Evolutionary conservation across 1,140 invertebrate genomes (phyloP).

Genomic region (Drosophila bocqueti): DNA sequence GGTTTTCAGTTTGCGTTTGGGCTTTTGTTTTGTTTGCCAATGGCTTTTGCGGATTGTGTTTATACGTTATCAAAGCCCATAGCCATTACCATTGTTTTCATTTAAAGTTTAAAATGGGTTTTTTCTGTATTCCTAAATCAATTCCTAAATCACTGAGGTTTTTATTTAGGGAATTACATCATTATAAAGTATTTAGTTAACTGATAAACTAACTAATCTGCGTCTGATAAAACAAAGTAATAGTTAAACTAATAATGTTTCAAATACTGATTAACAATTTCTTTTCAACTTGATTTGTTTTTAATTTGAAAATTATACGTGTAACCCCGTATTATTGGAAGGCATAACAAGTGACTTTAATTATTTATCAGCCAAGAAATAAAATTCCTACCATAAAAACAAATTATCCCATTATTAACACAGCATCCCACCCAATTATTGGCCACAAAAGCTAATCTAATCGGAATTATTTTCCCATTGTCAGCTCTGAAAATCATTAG

Average conservation of each 20-base stretch:
- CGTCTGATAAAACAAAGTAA: neutral
- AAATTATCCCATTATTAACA: constrained; percentile 1
- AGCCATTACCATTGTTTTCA: constrained; percentile 15
- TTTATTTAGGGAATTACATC: neutral
- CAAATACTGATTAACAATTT: neutral
- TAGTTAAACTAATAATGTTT: neutral
- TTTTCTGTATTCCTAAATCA: neutral
- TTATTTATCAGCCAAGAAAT: constrained; percentile 3
- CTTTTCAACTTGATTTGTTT: neutral
- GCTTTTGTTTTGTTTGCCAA: constrained; percentile 29
- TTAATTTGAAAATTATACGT: neutral
- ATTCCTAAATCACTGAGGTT: neutral
- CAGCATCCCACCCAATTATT: constrained; percentile 17
- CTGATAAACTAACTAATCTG: neutral
- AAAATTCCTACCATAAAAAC: constrained; percentile 1
- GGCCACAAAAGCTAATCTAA: constrained; percentile 5
- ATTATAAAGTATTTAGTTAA: too few species aligned
- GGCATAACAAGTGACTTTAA: neutral
- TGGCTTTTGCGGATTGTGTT: constrained; percentile 29
- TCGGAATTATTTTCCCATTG: constrained; percentile 14
- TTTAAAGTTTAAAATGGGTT: constrained; percentile 13
- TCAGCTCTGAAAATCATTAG: constrained; percentile 12
- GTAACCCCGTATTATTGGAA: neutral
- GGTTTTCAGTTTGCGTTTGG: constrained; percentile 17
- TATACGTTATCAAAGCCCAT: constrained; percentile 30